Evolutionary conservation across 92 coral and sea anemone species (phyloP).

Genomic region (Palythoa caribaeorum): DNA sequence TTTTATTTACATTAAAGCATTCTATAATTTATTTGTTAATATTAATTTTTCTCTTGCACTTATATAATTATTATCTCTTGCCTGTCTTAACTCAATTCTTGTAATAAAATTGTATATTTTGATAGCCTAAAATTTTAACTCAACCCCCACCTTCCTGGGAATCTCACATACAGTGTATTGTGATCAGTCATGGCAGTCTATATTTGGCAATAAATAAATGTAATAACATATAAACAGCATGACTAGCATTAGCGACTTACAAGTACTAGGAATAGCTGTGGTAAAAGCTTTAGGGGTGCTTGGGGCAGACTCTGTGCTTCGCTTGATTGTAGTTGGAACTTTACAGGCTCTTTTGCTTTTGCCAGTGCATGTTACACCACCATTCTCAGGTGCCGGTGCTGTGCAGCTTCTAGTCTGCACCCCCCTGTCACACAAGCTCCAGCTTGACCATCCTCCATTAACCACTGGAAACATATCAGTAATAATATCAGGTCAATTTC

Average conservation of each 20-base stretch:
- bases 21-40: too few species aligned
- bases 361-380: conserved; percentile 75
- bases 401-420: conserved; percentile 71
- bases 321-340: not conserved
- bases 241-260: conserved; percentile 37
- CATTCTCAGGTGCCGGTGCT: conserved; percentile 75
- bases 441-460: conserved; percentile 82
- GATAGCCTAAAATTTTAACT: not conserved
- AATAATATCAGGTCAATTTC: not conserved
- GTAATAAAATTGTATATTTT: too few species aligned
- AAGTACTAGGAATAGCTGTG: conserved; percentile 23
- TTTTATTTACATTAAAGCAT: too few species aligned
- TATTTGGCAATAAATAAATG: not conserved
- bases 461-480: conserved; percentile 48
- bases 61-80: too few species aligned
- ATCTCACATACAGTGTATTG: not conserved
- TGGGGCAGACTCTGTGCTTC: not conserved
- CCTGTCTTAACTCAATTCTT: not conserved
- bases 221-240: not conserved
- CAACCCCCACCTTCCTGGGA: not conserved
- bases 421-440: conserved; percentile 74
- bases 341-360: conserved; percentile 41
- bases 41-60: too few species aligned
- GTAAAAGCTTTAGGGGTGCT: not conserved
- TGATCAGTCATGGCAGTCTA: not conserved